phyloP scores from a whole-genome alignment of 2,888 invertebrate species.

The Acleris cristana region DNA sequence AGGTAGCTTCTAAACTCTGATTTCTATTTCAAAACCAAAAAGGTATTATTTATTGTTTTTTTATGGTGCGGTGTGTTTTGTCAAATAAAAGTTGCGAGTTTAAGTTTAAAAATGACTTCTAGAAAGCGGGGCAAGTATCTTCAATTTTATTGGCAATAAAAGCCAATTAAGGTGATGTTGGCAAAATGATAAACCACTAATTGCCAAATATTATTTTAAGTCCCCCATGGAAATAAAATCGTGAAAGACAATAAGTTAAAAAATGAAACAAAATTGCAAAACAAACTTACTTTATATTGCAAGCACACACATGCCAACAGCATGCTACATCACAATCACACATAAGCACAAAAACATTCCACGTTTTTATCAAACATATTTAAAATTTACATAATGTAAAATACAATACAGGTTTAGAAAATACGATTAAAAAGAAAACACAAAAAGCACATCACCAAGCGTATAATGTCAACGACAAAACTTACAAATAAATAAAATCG shows the following conservation, averaged over 20 bases:
- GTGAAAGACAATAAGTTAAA: not conserved
- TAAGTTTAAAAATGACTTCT: too few relatives aligned
- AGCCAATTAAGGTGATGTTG: too few relatives aligned
- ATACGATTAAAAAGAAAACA: conserved; percentile 57
- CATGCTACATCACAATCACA: conserved; percentile 27
- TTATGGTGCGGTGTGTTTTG: too few relatives aligned
- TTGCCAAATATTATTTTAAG: too few relatives aligned
- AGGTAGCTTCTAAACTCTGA: too few relatives aligned
- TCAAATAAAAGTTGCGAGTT: too few relatives aligned
- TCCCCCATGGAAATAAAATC: too few relatives aligned
- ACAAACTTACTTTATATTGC: conserved; percentile 21
- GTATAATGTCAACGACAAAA: conserved; percentile 76
- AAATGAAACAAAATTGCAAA: not conserved
- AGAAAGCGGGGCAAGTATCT: too few relatives aligned
- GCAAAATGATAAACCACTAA: too few relatives aligned
- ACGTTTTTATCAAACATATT: conserved; percentile 4
- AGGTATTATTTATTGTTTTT: too few relatives aligned
- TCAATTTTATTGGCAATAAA: too few relatives aligned
- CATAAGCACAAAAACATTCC: conserved; percentile 4
- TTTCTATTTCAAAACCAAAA: too few relatives aligned
- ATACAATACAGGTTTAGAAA: conserved; percentile 16
- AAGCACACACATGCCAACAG: conserved; percentile 22
- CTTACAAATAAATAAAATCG: conserved; percentile 71
- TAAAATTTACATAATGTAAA: not conserved
- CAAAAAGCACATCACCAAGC: conserved; percentile 72